Evolutionary conservation across 2,797 vertebrate species (phyloP).

Genomic region (Adrianichthys oophorus): DNA sequence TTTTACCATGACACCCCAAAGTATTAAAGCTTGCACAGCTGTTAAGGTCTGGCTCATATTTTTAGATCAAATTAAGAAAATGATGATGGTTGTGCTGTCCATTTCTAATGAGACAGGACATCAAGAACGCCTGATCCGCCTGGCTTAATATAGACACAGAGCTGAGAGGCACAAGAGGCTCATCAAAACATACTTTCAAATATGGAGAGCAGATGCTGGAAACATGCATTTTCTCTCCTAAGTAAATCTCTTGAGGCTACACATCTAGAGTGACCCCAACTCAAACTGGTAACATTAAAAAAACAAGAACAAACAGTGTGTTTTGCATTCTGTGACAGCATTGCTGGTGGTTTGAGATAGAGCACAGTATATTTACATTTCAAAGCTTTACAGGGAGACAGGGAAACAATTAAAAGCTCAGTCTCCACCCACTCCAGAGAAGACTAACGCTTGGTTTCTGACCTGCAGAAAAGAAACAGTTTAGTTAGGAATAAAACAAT

Average conservation of each 20-base stretch:
- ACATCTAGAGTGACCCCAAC: constrained; percentile 5
- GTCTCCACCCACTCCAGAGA: constrained; percentile 53
- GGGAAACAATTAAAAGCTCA: constrained; percentile 59
- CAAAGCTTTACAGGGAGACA: constrained; percentile 57
- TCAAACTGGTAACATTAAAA: constrained; percentile 11
- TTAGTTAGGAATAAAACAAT: no score
- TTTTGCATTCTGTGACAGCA: constrained; percentile 45
- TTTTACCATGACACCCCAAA: constrained; percentile 16
- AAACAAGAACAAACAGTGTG: constrained; percentile 6
- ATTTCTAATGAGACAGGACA: constrained; percentile 61
- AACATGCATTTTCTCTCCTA: constrained; percentile 20
- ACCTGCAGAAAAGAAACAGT: constrained; percentile 15
- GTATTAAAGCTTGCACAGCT: constrained; percentile 33
- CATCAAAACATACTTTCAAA: constrained; percentile 46
- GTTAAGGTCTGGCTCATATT: constrained; percentile 58
- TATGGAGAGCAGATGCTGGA: constrained; percentile 32
- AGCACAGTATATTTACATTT: constrained; percentile 65
- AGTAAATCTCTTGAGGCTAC: background rate
- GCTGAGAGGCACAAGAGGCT: constrained; percentile 40
- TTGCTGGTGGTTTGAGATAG: constrained; percentile 36
- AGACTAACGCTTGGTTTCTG: constrained; percentile 39
- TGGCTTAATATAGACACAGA: constrained; percentile 66
- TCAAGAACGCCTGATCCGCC: constrained; percentile 49
- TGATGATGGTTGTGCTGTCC: constrained; percentile 34
- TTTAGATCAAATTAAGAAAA: constrained; percentile 70